phyloP scores from a whole-genome alignment of 2,888 invertebrate genomes.

The Palloptera scutellata region DNA sequence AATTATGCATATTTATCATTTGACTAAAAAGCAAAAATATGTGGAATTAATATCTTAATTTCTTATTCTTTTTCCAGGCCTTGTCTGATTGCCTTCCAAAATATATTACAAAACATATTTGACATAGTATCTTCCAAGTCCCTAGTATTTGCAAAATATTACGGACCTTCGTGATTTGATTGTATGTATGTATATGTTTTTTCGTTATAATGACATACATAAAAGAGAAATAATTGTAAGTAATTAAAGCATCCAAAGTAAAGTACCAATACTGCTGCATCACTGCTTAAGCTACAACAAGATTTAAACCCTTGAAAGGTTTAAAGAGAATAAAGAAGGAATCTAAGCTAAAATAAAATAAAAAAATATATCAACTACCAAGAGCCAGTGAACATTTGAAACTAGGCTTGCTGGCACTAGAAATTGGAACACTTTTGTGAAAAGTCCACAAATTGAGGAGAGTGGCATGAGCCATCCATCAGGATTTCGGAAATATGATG shows the following conservation, averaged over 20 bases:
- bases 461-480: constrained; percentile 65
- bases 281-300: too few relatives aligned
- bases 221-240: background rate
- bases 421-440: constrained; percentile 19
- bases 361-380: background rate
- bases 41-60: constrained; percentile 4
- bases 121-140: constrained; percentile 60
- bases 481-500: constrained; percentile 63
- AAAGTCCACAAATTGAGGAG: constrained; percentile 1
- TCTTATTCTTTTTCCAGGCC: constrained; percentile 56
- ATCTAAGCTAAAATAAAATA: background rate
- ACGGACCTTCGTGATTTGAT: constrained; percentile 58
- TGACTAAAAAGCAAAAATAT: background rate
- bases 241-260: too few relatives aligned
- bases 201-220: background rate
- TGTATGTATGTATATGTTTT: constrained; percentile 29
- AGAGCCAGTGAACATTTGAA: constrained; percentile 6
- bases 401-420: constrained; percentile 15
- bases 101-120: constrained; percentile 48
- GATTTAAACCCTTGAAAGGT: too few relatives aligned
- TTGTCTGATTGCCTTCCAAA: constrained; percentile 65
- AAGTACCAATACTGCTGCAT: too few relatives aligned
- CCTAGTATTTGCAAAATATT: constrained; percentile 57
- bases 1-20: background rate
- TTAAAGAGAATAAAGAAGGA: background rate